Percentiles rank a stretch among this genome's conserved stretches.
Conservation (phyloP, 2,113 vertebrate genomes). For the Rhinichthys klamathensis region DNA sequence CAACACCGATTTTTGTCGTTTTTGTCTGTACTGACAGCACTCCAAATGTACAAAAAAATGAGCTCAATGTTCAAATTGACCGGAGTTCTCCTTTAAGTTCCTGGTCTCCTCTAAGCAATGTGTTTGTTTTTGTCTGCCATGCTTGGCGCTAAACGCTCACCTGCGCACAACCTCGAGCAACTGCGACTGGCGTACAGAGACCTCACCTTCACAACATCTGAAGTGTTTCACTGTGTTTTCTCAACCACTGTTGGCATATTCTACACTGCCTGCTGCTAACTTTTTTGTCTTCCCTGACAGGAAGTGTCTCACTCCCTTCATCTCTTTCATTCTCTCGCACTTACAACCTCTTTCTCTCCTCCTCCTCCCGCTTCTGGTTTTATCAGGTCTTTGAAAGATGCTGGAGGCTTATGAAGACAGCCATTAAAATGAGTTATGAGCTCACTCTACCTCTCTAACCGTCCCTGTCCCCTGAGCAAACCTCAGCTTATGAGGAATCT, state of each 20-base stretch:
- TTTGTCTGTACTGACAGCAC: too few species aligned
- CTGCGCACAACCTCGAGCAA: not conserved
- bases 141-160: slow-evolving; percentile 7
- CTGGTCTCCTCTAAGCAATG: not conserved
- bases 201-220: slow-evolving; percentile 31
- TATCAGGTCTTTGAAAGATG: slow-evolving; percentile 42
- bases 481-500: slow-evolving; percentile 59
- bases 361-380: slow-evolving; percentile 14
- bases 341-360: slow-evolving; percentile 12
- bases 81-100: too few species aligned
- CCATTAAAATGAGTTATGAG: slow-evolving; percentile 62
- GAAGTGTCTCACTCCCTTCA: slow-evolving; percentile 24
- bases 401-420: slow-evolving; percentile 57
- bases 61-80: too few species aligned
- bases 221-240: slow-evolving; percentile 14
- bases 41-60: too few species aligned
- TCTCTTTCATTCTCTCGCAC: slow-evolving; percentile 8
- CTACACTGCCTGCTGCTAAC: slow-evolving; percentile 29
- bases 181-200: not conserved
- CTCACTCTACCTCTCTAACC: slow-evolving; percentile 51
- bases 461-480: slow-evolving; percentile 57
- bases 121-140: not conserved
- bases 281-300: slow-evolving; percentile 27
- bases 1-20: too few species aligned
- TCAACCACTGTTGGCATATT: slow-evolving; percentile 31